phyloP scores from a whole-genome alignment of 2,888 invertebrate genomes.

The Acleris sparsana region DNA sequence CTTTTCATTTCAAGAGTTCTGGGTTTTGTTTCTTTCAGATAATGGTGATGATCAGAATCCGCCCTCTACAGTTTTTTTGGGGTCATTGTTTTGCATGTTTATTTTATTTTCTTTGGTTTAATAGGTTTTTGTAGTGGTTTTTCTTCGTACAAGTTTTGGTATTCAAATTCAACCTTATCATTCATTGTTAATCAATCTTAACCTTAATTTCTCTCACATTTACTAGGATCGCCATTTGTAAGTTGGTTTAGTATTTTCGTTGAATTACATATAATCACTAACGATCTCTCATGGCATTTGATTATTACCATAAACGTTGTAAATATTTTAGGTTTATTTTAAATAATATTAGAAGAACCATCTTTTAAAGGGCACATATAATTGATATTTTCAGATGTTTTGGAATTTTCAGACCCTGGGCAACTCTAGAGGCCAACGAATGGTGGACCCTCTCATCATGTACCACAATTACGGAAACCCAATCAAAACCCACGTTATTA shows the following conservation, averaged over 20 bases:
- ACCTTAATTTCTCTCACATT: background rate
- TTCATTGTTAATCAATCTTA: background rate
- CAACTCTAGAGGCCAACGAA: constrained; percentile 88
- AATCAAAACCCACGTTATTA: constrained; percentile 62
- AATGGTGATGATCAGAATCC: background rate
- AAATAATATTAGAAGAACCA: background rate
- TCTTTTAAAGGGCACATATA: constrained; percentile 50
- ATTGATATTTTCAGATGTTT: constrained; percentile 88
- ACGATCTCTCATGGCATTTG: background rate
- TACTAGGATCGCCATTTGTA: background rate
- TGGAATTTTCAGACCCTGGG: constrained; percentile 92
- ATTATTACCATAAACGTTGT: background rate
- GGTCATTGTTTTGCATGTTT: background rate
- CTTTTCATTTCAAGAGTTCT: constrained; percentile 12
- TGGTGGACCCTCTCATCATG: constrained; percentile 76
- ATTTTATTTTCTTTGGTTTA: background rate
- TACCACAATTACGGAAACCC: constrained; percentile 71
- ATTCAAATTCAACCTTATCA: background rate
- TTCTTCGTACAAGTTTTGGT: background rate
- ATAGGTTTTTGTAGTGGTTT: background rate
- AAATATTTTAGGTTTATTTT: background rate
- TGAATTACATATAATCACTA: background rate
- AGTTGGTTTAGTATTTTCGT: background rate
- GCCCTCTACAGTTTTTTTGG: background rate
- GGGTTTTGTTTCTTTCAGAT: background rate